Percentiles rank a stretch among this genome's conserved stretches.
Conservation (phyloP, 2,888 invertebrate species). For the Drosophila rellima region DNA sequence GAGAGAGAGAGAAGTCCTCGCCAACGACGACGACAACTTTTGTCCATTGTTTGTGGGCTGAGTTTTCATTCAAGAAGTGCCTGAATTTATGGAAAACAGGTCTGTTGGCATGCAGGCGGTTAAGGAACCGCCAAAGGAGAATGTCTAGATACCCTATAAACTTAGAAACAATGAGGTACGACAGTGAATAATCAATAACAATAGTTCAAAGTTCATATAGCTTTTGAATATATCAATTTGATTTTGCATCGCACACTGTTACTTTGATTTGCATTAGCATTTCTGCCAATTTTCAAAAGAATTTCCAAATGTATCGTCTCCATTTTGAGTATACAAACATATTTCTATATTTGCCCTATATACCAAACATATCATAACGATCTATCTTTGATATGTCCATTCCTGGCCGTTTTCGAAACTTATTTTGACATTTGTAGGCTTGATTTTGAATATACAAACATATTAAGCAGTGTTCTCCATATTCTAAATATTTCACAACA, state of each 20-base stretch:
- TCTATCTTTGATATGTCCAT: not conserved
- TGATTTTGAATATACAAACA: not conserved
- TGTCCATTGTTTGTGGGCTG: constrained; percentile 64
- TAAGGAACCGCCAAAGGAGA: constrained; percentile 45
- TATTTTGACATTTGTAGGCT: not conserved
- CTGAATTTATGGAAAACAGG: constrained; percentile 76
- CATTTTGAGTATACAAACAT: not conserved
- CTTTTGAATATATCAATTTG: not conserved
- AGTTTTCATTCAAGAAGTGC: constrained; percentile 71
- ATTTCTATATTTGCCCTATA: not conserved
- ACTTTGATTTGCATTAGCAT: too few relatives aligned
- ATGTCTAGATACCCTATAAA: constrained; percentile 19
- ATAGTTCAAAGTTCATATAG: not conserved
- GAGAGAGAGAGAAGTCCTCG: constrained; percentile 39
- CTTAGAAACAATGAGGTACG: not conserved
- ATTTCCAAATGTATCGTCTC: not conserved
- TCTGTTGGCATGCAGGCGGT: constrained; percentile 72
- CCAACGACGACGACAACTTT: constrained; percentile 18
- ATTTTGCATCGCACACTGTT: too few relatives aligned
- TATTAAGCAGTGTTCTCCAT: not conserved
- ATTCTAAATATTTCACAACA: not conserved
- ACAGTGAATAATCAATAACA: too few relatives aligned
- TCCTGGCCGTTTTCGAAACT: not conserved
- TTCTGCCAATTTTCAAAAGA: not conserved
- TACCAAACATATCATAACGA: not conserved